Evolutionary conservation across 2,797 vertebrate genomes (phyloP), one percentile per base, ranked within the genome.

Genomic region (Catharus ustulatus): DNA sequence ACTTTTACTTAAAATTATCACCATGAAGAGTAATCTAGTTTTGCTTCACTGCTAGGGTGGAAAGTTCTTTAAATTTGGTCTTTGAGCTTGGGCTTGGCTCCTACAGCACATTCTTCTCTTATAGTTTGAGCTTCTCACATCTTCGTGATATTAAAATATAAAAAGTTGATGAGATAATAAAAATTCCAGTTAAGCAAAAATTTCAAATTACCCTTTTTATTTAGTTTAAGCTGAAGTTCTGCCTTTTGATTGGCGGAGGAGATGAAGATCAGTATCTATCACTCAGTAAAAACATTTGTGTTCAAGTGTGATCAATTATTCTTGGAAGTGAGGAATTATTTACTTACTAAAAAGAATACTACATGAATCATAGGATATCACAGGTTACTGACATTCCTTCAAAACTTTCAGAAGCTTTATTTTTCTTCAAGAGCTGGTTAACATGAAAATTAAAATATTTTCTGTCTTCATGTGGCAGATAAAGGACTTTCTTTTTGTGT

Each of bases 261-360:
- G 12, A 58, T 90, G 67, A 46, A 73, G 84, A 94, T 92, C 40
- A 2, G 0, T 89, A 71, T 92, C 93, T 93, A 38, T 62, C 62
- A 71, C 64, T 94, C 42, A 52, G 23, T 68, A 62, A 92, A 78
- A 95, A 34, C 12, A 85, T 84, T 86, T 87, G 91, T 93, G 57
- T 75, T 86, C 69, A 73, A 93, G 30, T 19, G 64, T 52, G 55
- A 80, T 78, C 49, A 87, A 5, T 92, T 94, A 62, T 92, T 85
- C 77, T 66, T 90, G 63, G 79, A 93, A 85, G 61, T 48, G 46
- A 59, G 61, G 49, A 75, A 62, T 76, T 83, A 59, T 73, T 92
- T 80, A 54, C 52, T 64, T 57, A 46, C 79, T 94, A 59, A 82
- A 79, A 71, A 49, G 8, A 45, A 19, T 32, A n/a, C 15, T 26